Base-by-base conservation (phyloP, 1,140 invertebrate genomes). In the Drosophila eugracilis region DNA sequence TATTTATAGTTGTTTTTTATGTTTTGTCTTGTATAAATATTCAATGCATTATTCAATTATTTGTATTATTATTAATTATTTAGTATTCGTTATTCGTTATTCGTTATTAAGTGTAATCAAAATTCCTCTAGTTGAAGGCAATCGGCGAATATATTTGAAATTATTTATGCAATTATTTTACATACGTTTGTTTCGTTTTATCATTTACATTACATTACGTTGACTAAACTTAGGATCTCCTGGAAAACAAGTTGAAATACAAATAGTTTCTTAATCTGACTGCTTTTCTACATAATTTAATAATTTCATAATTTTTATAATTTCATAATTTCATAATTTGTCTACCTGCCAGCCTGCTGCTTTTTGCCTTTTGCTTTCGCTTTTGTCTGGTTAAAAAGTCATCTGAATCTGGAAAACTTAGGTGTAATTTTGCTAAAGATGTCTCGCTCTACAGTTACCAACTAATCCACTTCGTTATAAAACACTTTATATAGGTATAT, bases 121-220 rank as follows among this genome's bases (percentile, higher is more conserved):
- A 91, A 91, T 91, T 91, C 90, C 90, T 91, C 90, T 91, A 91
- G 83, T 91, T 91, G 90, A 91, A 91, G 90, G 90, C 90, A 91
- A 91, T 91, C 90, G 90, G 90, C 90, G 90, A 91, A 91, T 91
- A 88, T 90, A 89, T 90, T 90, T 86, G 78, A 90, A 90, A 90
- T 90, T 86, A 90, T 90, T 90, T 86, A 90, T 90, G 89, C 84
- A 89, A 83, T 86, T 89, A 86, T 78, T 86, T 78, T 90, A 90
- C 89, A 90, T 83, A 83, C 62, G 47, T 86, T 67, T 83, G 32
- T 81, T 78, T 55, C 39, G 42, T 32, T 65, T 57, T 52, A 53
- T 48, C 55, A 47, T 59, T 42, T 69, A 75, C 57, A 67, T 67
- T 67, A 65, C 45, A 52, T 60, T 71, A 52, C 39, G 48, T 55